Conservation (phyloP, 2,113 vertebrate species). For the Syngnathoides biaculeatus region DNA sequence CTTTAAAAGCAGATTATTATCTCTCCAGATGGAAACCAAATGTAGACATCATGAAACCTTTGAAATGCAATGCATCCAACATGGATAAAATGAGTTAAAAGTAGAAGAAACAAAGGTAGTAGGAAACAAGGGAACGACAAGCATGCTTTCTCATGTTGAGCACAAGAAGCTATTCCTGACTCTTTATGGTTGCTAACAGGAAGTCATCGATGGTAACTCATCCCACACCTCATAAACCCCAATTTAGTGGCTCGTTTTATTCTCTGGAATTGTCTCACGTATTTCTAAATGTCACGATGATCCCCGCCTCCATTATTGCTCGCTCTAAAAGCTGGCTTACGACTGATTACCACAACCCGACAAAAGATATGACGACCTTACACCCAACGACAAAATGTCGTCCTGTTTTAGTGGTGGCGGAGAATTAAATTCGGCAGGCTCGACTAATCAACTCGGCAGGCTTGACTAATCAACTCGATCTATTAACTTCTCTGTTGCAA, state of each 20-base stretch:
- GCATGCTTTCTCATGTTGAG: conserved; percentile 14
- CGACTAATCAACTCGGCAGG: conserved; percentile 24
- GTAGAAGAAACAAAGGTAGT: conserved; percentile 13
- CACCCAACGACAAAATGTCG: conserved; percentile 1
- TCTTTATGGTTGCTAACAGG: conserved; percentile 9
- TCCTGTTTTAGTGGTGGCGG: background rate
- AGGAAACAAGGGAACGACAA: conserved; percentile 5
- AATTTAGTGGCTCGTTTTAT: conserved; percentile 15
- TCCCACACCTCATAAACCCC: conserved; percentile 10
- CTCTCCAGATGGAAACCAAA: conserved; percentile 56
- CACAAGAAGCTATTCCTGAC: conserved; percentile 9
- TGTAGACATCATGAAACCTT: conserved; percentile 42
- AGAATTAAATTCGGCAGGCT: conserved; percentile 14
- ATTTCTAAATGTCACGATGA: conserved; percentile 14
- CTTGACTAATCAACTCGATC: conserved; percentile 29
- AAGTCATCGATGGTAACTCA: conserved; percentile 6
- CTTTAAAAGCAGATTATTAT: conserved; percentile 51
- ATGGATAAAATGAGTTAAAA: conserved; percentile 22
- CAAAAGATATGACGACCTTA: conserved; percentile 6
- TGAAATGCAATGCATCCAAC: conserved; percentile 37
- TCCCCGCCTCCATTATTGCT: background rate
- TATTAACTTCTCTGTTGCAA: conserved; percentile 45
- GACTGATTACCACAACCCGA: conserved; percentile 3
- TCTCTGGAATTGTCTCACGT: conserved; percentile 1
- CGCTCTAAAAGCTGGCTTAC: conserved; percentile 8